These are phyloP conservation scores for Thalassarche chlororhynchos DNA, from an alignment of 2,113 vertebrate species.

Conservation along the genomic window DNA sequence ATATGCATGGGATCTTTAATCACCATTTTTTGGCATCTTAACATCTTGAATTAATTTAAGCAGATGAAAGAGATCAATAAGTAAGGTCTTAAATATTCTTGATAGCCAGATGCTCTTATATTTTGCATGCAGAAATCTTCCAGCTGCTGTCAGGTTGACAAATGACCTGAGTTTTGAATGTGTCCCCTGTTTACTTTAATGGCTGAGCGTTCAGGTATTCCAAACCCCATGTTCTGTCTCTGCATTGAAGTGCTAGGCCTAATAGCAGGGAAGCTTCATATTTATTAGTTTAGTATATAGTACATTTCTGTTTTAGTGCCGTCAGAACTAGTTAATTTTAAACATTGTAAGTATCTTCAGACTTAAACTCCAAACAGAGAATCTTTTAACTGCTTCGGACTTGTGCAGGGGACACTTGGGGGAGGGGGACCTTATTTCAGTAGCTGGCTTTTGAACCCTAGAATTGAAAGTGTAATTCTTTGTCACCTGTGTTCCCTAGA, in stretches of 20 bases:
- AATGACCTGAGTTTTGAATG: slow-evolving; percentile 44
- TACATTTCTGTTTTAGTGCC: neutral
- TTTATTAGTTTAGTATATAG: neutral
- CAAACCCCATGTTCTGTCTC: neutral
- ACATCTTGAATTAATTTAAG: slow-evolving; percentile 53
- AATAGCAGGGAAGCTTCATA: neutral
- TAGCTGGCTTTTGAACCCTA: neutral
- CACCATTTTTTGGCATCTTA: slow-evolving; percentile 24
- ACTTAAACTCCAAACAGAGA: neutral
- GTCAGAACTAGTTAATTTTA: neutral
- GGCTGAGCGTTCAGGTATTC: neutral
- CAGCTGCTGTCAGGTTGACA: slow-evolving; percentile 57
- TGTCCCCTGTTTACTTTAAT: slow-evolving; percentile 43
- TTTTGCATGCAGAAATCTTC: slow-evolving; percentile 48
- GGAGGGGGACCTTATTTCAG: neutral
- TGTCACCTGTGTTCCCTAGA: neutral
- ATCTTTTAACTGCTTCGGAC: neutral
- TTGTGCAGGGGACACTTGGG: neutral
- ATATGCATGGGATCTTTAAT: neutral
- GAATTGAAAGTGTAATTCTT: neutral
- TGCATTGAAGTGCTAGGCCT: neutral
- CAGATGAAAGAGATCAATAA: slow-evolving; percentile 47
- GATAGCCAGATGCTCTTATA: slow-evolving; percentile 54
- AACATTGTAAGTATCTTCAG: neutral
- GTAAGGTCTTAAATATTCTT: slow-evolving; percentile 46